These are phyloP conservation scores for Brachyptera putata DNA, from an alignment of 2,888 invertebrate species.

Conservation along the genomic window DNA sequence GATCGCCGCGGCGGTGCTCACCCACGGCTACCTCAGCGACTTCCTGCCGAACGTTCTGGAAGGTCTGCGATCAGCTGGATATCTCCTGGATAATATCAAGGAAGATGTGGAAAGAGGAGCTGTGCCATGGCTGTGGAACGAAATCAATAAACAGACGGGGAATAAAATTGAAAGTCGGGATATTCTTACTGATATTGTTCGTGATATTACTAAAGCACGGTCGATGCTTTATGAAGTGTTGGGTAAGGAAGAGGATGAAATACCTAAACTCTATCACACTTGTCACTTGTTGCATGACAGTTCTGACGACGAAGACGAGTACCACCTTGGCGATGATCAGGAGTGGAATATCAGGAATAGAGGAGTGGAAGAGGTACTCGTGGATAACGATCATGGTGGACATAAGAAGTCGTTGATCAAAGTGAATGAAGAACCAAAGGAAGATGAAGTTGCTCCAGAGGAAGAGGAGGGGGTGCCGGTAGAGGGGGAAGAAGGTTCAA, in stretches of 20 bases:
- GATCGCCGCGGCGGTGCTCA: slow-evolving; percentile 74
- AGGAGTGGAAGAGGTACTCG: too few species aligned
- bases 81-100: slow-evolving; percentile 58
- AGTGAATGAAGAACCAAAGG: not conserved
- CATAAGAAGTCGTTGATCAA: not conserved
- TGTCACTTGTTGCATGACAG: not conserved
- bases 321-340: too few species aligned
- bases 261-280: not conserved
- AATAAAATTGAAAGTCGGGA: not conserved
- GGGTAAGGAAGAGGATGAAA: not conserved
- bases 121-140: slow-evolving; percentile 2
- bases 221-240: not conserved
- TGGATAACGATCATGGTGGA: too few species aligned
- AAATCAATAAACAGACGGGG: not conserved
- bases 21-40: slow-evolving; percentile 82
- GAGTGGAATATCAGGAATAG: not conserved
- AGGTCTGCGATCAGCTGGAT: slow-evolving; percentile 52
- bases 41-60: slow-evolving; percentile 79
- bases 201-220: slow-evolving; percentile 1
- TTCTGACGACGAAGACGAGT: not conserved
- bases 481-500: not conserved
- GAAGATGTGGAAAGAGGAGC: slow-evolving; percentile 45
- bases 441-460: not conserved
- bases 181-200: not conserved
- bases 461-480: not conserved